Conservation (phyloP, 2,797 vertebrate genomes). For the Lepidocolaptes lacrymiger region DNA sequence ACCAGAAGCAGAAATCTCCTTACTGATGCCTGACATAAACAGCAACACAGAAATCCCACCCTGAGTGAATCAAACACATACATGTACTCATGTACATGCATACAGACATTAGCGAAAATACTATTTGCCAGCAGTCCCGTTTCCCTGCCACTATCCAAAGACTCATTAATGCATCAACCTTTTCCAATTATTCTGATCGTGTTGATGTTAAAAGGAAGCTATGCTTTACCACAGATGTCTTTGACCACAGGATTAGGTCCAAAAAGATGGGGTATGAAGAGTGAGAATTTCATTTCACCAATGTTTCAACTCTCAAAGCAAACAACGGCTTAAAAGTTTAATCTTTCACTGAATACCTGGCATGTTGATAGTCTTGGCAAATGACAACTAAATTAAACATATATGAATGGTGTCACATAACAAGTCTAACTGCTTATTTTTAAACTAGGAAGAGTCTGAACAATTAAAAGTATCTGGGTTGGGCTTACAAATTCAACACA, state of each 20-base stretch:
- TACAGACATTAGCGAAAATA: neutral
- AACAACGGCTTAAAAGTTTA: constrained; percentile 35
- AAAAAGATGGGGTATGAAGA: neutral
- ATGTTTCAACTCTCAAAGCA: neutral
- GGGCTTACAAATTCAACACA: constrained; percentile 44
- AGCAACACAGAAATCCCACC: neutral
- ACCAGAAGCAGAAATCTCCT: neutral
- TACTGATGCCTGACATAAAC: neutral
- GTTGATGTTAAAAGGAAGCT: neutral
- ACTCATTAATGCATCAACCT: neutral
- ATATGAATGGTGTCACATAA: neutral
- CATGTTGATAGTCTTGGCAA: neutral
- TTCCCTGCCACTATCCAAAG: neutral
- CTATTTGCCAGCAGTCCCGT: neutral
- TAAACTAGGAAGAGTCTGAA: constrained; percentile 34
- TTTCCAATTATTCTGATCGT: neutral
- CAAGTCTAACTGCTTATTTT: constrained; percentile 27
- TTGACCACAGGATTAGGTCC: neutral
- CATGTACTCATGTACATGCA: accelerated
- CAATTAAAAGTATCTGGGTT: constrained; percentile 47
- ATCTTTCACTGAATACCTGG: constrained; percentile 24
- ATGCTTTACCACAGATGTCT: neutral
- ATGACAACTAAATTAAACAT: constrained; percentile 36
- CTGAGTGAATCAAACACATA: neutral
- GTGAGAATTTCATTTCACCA: neutral